Evolutionary conservation across 2,888 invertebrate species (phyloP).

Genomic region (Volucella zonaria): DNA sequence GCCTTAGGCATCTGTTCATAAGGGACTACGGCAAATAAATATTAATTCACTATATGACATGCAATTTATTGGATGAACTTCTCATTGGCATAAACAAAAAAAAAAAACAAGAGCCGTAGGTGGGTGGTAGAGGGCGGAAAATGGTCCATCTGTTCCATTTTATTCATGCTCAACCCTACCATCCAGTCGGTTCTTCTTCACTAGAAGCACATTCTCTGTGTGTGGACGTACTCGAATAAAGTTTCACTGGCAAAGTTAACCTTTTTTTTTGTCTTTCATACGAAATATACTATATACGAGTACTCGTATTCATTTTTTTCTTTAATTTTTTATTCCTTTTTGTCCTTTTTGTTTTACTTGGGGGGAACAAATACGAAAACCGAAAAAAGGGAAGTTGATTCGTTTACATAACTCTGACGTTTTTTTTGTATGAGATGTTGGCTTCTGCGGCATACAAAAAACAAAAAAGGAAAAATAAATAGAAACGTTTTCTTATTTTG

Average conservation of each 20-base stretch:
- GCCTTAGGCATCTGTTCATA: neutral
- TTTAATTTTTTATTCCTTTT: conserved; percentile 6
- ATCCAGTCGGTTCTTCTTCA: conserved; percentile 17
- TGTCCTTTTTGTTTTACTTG: conserved; percentile 12
- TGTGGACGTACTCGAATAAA: conserved; percentile 26
- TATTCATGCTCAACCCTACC: conserved; percentile 1
- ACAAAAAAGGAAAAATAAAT: neutral
- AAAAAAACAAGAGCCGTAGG: neutral
- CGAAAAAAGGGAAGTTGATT: conserved; percentile 23
- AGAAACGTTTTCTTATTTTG: conserved; percentile 15
- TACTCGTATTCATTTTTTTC: neutral
- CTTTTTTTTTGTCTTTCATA: conserved; percentile 22
- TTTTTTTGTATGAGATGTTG: conserved; percentile 20
- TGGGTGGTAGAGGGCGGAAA: neutral
- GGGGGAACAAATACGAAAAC: neutral
- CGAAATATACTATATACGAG: no score
- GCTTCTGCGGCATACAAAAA: conserved; percentile 18
- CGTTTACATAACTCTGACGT: conserved; percentile 31
- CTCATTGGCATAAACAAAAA: conserved; percentile 11
- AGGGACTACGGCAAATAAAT: conserved; percentile 28
- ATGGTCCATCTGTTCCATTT: conserved; percentile 1
- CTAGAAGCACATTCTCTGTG: conserved; percentile 16
- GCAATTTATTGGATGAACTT: conserved; percentile 63
- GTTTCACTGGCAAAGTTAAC: conserved; percentile 36
- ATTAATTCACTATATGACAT: conserved; percentile 55